phyloP scores from a whole-genome alignment of 2,888 invertebrate genomes.

The Lapara coniferarum region DNA sequence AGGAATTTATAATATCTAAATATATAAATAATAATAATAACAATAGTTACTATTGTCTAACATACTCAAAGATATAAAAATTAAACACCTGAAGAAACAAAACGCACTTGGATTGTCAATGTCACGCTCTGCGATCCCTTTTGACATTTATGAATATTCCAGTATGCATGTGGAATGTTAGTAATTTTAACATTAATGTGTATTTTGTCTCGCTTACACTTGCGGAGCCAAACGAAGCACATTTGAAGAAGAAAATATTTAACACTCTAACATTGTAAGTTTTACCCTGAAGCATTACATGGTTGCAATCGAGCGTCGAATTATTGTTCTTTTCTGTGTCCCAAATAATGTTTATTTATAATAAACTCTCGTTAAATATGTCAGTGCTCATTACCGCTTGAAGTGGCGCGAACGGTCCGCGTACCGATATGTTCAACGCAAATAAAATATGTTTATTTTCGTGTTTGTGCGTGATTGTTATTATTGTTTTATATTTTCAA shows the following conservation, averaged over 20 bases:
- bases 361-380: conserved; percentile 64
- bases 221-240: background rate
- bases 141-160: background rate
- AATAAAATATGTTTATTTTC: conserved; percentile 77
- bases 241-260: background rate
- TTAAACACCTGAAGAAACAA: conserved; percentile 1
- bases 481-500: conserved; percentile 77
- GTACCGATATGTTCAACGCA: conserved; percentile 72
- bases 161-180: background rate
- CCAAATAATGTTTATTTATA: conserved; percentile 70
- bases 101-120: conserved; percentile 3
- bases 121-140: background rate
- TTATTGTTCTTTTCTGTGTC: conserved; percentile 62
- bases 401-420: conserved; percentile 48
- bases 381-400: conserved; percentile 59
- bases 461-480: conserved; percentile 72
- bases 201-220: background rate
- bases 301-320: conserved; percentile 38
- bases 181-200: background rate
- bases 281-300: background rate
- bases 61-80: background rate
- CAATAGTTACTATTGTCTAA: too few species aligned
- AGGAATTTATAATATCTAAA: too few species aligned
- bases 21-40: too few species aligned
- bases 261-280: background rate